Conservation (phyloP, 2,113 vertebrate species). For the Artemisiospiza belli region DNA sequence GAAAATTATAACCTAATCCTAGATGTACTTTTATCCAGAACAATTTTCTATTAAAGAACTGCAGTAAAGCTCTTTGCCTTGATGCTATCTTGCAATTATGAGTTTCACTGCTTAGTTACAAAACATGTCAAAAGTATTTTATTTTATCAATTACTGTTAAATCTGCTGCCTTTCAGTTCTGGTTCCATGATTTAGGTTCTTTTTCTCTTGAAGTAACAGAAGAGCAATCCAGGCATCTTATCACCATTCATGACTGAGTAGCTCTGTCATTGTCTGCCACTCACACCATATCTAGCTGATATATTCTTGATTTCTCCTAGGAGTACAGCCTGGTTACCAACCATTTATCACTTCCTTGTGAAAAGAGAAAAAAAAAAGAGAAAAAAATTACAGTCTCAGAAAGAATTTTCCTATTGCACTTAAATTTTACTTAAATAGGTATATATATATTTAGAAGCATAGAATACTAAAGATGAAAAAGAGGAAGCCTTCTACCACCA, state of each 20-base stretch:
- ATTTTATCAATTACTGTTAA: neutral
- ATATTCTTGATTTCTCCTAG: neutral
- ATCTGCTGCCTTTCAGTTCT: neutral
- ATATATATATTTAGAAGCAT: neutral
- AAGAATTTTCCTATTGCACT: neutral
- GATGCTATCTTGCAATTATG: neutral
- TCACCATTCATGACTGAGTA: neutral
- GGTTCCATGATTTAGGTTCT: neutral
- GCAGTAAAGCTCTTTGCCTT: slow-evolving; percentile 6
- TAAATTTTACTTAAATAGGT: neutral
- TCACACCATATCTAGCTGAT: neutral
- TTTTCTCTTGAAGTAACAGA: neutral
- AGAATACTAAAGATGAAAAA: neutral
- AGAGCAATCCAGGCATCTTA: neutral
- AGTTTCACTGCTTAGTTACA: slow-evolving; percentile 1
- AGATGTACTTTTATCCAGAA: slow-evolving; percentile 17
- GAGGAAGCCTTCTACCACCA: neutral
- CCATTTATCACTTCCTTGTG: neutral
- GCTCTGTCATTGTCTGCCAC: neutral
- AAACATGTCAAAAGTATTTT: slow-evolving; percentile 14
- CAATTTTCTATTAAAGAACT: slow-evolving; percentile 24
- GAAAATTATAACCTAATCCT: slow-evolving; percentile 27
- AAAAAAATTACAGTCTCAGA: neutral
- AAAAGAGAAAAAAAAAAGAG: neutral
- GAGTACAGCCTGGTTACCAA: neutral